Evolutionary conservation across 2,113 vertebrate genomes (phyloP).

Genomic region (Lagenorhynchus albirostris): DNA sequence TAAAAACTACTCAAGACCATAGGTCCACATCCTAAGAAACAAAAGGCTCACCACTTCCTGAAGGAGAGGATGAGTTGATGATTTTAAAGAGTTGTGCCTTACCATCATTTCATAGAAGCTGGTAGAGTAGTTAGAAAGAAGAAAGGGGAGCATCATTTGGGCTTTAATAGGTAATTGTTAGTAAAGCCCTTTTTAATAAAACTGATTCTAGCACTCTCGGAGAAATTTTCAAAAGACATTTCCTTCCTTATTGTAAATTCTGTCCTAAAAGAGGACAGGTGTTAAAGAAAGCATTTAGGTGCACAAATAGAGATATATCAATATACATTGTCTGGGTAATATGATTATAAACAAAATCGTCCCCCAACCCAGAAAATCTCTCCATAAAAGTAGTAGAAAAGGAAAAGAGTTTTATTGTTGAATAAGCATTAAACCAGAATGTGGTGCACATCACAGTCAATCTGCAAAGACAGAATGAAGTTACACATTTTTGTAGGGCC

Average conservation of each 20-base stretch:
- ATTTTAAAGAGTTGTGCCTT: neutral
- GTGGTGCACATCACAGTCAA: neutral
- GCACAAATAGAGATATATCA: neutral
- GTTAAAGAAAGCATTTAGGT: neutral
- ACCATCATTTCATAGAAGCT: neutral
- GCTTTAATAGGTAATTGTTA: neutral
- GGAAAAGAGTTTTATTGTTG: neutral
- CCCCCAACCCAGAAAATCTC: neutral
- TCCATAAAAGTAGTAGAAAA: neutral
- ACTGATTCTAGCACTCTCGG: neutral
- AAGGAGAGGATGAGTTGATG: neutral
- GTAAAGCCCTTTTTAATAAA: neutral
- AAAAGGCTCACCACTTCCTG: neutral
- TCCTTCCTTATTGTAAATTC: neutral
- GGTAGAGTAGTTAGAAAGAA: neutral
- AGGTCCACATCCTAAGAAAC: neutral
- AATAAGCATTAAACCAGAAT: neutral
- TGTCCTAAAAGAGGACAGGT: neutral
- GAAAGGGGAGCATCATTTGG: neutral
- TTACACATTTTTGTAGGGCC: neutral
- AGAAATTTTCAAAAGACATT: neutral
- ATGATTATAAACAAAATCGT: conserved; percentile 18
- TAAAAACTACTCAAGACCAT: neutral
- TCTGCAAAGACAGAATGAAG: neutral
- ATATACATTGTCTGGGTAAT: neutral